Conservation (phyloP, 2,888 invertebrate species). For the Harpagoxenus sublaevis region DNA sequence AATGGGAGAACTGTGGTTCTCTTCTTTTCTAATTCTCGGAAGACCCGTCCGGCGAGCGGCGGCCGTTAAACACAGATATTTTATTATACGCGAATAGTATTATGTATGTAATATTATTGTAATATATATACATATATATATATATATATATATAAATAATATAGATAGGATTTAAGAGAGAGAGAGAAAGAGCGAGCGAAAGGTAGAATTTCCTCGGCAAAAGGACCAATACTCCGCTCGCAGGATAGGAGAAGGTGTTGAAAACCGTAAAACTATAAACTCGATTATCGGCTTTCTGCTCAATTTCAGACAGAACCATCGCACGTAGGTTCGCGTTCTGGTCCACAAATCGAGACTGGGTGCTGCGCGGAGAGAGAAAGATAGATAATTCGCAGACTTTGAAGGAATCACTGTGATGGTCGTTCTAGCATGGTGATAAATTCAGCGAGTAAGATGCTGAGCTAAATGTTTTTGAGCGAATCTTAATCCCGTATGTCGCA, state of each 20-base stretch:
- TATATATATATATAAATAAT: conserved; percentile 56
- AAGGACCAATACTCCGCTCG: conserved; percentile 73
- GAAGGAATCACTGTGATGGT: conserved; percentile 74
- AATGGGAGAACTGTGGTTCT: conserved; percentile 58
- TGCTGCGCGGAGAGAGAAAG: conserved; percentile 1
- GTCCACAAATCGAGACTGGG: conserved; percentile 35
- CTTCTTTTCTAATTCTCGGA: conserved; percentile 69
- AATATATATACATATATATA: conserved; percentile 78
- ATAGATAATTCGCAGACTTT: conserved; percentile 58
- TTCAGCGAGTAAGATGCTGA: conserved; percentile 51
- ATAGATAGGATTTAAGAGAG: conserved; percentile 78
- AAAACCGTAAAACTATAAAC: conserved; percentile 73
- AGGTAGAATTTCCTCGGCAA: conserved; percentile 70
- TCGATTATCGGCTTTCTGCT: conserved; percentile 76
- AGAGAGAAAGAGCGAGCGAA: conserved; percentile 66
- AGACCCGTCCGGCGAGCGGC: conserved; percentile 71
- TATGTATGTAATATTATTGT: conserved; percentile 85
- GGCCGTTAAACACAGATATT: conserved; percentile 81
- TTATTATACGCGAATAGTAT: conserved; percentile 83
- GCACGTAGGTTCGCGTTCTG: conserved; percentile 65
- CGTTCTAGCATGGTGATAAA: conserved; percentile 39
- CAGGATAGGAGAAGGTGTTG: conserved; percentile 44
- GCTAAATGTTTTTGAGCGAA: conserved; percentile 56
- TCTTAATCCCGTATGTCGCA: conserved; percentile 25
- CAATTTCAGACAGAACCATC: conserved; percentile 68